A percentile compares a stretch with the other conserved stretches of the same genome.
Conservation (phyloP, 2,113 vertebrate genomes). For the Cynoglossus semilaevis region DNA sequence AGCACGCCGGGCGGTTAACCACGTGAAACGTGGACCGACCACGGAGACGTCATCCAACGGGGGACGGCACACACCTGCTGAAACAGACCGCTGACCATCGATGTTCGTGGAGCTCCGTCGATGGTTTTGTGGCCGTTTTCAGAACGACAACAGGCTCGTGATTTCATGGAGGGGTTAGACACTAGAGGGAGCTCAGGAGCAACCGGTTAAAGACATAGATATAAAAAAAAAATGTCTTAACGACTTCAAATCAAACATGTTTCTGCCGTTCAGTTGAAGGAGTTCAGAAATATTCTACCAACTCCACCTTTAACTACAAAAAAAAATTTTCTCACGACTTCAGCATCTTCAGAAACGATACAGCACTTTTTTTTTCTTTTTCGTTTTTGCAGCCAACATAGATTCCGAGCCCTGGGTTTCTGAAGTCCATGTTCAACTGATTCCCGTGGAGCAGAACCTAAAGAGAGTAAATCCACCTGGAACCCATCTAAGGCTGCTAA, state of each 20-base stretch:
- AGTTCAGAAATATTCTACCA: too few species aligned
- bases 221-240: too few species aligned
- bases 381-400: too few species aligned
- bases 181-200: too few species aligned
- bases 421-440: background rate
- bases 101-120: background rate
- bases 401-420: conserved; percentile 9
- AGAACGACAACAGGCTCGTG: too few species aligned
- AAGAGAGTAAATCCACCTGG: conserved; percentile 17
- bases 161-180: background rate
- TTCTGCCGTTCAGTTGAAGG: too few species aligned
- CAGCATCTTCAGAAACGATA: too few species aligned
- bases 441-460: conserved; percentile 2
- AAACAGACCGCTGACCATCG: conserved; percentile 1
- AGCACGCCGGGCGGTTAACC: conserved; percentile 19
- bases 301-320: too few species aligned
- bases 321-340: too few species aligned
- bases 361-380: too few species aligned
- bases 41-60: conserved; percentile 11
- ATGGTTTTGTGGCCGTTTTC: background rate
- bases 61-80: conserved; percentile 12
- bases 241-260: too few species aligned
- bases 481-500: conserved; percentile 18
- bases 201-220: too few species aligned
- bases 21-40: conserved; percentile 22